Base-by-base conservation (phyloP, 2,797 vertebrate genomes). In the Pogonophryne albipinna region DNA sequence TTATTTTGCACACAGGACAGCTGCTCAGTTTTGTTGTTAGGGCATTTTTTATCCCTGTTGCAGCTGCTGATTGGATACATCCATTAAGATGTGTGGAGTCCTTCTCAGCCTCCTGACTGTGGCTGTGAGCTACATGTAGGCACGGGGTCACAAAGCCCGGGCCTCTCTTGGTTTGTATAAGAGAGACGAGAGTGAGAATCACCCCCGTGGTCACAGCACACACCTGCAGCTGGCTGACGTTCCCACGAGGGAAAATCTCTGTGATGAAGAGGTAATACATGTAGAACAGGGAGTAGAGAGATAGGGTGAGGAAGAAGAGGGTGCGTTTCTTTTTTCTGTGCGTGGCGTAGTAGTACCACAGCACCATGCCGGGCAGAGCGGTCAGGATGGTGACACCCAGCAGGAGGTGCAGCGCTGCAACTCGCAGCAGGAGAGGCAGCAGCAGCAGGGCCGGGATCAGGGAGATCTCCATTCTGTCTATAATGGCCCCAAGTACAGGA, bases 281-380 rank as follows among this genome's bases (percentile, higher is more conserved):
- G 87, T 98, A 97, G 74, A 93, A 96, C 87, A 99, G 88, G 16
- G 97, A 98, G 91, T 96, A 97, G 4, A 98, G 95, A 0, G 96
- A 95, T 0, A 99, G 91, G 76, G 96, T 97, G 82, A 98, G 90
- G 93, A 99, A 98, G 91, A 99, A 97, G 44, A 98, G 95, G 12
- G 97, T 97, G 82, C 93, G 96, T 1, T 94, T 96, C 89, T 95
- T 97, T 77, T 93, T 94, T 45, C 91, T 86, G 91, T 98, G 97
- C 0, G 97, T 99, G 93, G 96, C 95, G 82, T 97, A 97, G 92
- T 98, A 98, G 79, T 97, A 98, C 96, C 97, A 96, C 57, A 99
- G 94, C 71, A 97, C 92, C 87, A 97, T 88, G 62, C 85, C 82
- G 0, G 97, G 97, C 60, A 98, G 93, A 0, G 94, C 93, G 0